A percentile compares a stretch with the other conserved stretches of the same genome.
Evolutionary conservation across 2,797 vertebrate genomes (phyloP).

Genomic region (Myotis pilosus): DNA sequence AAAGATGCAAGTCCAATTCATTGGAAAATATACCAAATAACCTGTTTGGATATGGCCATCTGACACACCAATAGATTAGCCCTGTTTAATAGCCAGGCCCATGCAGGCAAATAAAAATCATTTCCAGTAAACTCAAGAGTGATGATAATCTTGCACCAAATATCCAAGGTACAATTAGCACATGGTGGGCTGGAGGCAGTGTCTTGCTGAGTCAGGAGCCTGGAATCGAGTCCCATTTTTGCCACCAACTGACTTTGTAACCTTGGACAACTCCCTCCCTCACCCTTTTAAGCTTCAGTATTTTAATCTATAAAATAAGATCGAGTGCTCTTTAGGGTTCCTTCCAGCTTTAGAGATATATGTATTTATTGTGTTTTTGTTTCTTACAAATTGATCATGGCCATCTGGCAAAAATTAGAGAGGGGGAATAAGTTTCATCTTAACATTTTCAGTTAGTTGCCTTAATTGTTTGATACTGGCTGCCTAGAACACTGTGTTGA

Average conservation of each 20-base stretch:
- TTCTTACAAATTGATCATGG: constrained; percentile 38
- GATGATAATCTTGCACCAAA: neutral
- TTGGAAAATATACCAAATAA: constrained; percentile 18
- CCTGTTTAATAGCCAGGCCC: neutral
- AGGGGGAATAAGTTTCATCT: constrained; percentile 18
- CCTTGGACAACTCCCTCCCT: neutral
- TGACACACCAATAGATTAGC: neutral
- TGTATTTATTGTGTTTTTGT: constrained; percentile 24
- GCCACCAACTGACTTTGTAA: neutral
- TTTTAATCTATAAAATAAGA: constrained; percentile 37
- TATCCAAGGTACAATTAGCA: neutral
- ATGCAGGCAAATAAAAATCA: neutral
- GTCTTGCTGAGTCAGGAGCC: neutral
- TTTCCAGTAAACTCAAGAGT: constrained; percentile 41
- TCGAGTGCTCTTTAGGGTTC: neutral
- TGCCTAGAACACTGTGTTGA: neutral
- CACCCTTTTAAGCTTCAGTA: neutral
- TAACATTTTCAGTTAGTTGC: neutral
- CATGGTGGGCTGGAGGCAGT: neutral
- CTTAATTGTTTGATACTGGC: neutral
- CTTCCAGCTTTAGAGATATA: neutral
- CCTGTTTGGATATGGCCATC: neutral
- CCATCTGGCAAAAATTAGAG: neutral
- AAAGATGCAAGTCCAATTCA: constrained; percentile 12
- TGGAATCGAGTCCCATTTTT: neutral